Conservation (phyloP, 2,797 vertebrate species). For the Rhinogobio ventralis region DNA sequence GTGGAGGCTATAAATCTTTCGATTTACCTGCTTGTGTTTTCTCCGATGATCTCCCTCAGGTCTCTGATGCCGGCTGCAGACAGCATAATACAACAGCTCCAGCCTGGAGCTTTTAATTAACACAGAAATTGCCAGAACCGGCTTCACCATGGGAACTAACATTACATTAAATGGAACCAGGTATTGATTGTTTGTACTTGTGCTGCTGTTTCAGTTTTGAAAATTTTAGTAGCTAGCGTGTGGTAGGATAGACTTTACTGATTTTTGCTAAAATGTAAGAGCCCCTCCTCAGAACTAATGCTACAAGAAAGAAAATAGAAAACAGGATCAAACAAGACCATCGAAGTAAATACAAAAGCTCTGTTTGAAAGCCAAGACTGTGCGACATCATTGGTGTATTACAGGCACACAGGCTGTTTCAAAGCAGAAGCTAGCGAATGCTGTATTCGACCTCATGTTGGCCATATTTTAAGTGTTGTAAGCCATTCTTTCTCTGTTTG, state of each 20-base stretch:
- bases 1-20: constrained; percentile 51
- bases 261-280: constrained; percentile 12
- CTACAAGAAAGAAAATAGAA: not conserved
- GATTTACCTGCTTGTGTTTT: constrained; percentile 54
- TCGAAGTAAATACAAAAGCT: not conserved
- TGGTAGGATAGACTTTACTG: constrained; percentile 25
- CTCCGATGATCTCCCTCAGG: constrained; percentile 54
- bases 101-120: constrained; percentile 63
- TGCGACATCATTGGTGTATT: not conserved
- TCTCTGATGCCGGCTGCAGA: constrained; percentile 42
- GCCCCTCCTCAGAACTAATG: not conserved
- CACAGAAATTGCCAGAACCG: constrained; percentile 55
- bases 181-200: constrained; percentile 60
- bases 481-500: not conserved
- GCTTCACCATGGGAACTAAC: constrained; percentile 60
- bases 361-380: not conserved
- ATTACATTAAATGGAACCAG: constrained; percentile 61
- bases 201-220: constrained; percentile 47
- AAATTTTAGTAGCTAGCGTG: constrained; percentile 39
- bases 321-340: not conserved
- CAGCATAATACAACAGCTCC: constrained; percentile 54
- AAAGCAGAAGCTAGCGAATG: not conserved
- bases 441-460: not conserved
- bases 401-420: not conserved
- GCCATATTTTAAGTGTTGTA: not conserved